Base-by-base conservation (phyloP, 2,113 vertebrate genomes). In the Passer domesticus region DNA sequence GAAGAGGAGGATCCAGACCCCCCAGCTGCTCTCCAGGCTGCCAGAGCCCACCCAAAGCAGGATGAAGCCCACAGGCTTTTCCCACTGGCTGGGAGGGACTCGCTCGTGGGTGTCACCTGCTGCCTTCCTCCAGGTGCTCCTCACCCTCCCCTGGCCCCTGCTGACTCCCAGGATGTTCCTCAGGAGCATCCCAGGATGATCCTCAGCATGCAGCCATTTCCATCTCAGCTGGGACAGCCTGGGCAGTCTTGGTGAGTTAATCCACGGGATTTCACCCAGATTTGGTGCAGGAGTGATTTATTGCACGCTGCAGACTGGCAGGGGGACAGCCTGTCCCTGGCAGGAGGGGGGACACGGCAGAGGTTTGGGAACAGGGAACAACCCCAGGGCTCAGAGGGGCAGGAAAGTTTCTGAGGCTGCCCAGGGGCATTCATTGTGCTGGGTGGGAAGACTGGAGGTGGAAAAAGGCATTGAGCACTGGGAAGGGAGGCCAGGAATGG, bases 21-120 rank as follows among this genome's bases (percentile, higher is more conserved):
- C 4, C 6, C 68, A 50, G 23, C 63, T 39, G 35, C 79, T 78
- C 25, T 24, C 75, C 81, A 56, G 59, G 58, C 67, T 84, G 62
- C 50, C 76, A 39, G 62, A 85, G 47, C 80, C 70, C 53, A 37
- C 62, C 37, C 67, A 66, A 35, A 89, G 27, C 21, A 75, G 49
- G 27, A 39, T 1, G 4, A 27, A 90, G 9, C 16, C 52, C 87
- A 16, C 33, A 35, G 11, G 10, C n/a, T 37, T 75, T 39, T 22
- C n/a, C 41, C 39, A 2, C 46, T 31, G 28, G 8, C 53, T 18
- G 27, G 58, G 52, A 62, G 58, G 53, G 63, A 44, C 31, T 76
- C 0, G 0, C 77, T 66, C 1, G 0, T 1, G 8, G 22, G 16
- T 30, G 22, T 55, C 59, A 50, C 27, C 13, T 0, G 0, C 56